phyloP scores from a whole-genome alignment of 2,888 invertebrate genomes.

The Tetanocera ferruginea region DNA sequence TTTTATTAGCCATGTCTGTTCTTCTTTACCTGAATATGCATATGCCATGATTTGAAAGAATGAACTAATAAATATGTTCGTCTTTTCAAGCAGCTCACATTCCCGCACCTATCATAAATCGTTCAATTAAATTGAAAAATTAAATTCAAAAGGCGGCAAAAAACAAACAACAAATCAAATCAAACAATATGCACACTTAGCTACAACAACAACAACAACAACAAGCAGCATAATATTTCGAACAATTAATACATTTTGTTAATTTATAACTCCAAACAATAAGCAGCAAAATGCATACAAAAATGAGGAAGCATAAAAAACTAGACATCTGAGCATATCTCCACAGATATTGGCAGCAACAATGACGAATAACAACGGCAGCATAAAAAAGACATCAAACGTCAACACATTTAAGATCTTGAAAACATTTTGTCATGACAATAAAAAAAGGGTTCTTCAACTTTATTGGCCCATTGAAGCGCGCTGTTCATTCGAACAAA shows the following conservation, averaged over 20 bases:
- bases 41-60: too few species aligned
- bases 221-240: conserved; percentile 57
- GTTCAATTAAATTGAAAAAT: background rate
- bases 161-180: conserved; percentile 7
- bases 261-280: conserved; percentile 60
- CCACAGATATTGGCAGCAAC: background rate
- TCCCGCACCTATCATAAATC: conserved; percentile 2
- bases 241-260: conserved; percentile 65
- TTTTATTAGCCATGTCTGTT: too few species aligned
- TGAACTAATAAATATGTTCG: background rate
- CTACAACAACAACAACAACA: conserved; percentile 48
- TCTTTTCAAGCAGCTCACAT: background rate
- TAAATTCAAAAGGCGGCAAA: conserved; percentile 35
- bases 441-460: conserved; percentile 60
- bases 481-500: conserved; percentile 34
- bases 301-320: background rate
- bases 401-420: conserved; percentile 6
- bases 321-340: background rate
- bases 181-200: background rate
- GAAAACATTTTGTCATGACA: conserved; percentile 15
- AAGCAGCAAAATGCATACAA: background rate
- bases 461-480: conserved; percentile 57
- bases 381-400: conserved; percentile 24
- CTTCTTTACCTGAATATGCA: too few species aligned
- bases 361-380: background rate